A percentile compares a stretch with the other conserved stretches of the same genome.
Evolutionary conservation across 2,113 vertebrate species (phyloP).

Genomic region (Thalassarche chlororhynchos): DNA sequence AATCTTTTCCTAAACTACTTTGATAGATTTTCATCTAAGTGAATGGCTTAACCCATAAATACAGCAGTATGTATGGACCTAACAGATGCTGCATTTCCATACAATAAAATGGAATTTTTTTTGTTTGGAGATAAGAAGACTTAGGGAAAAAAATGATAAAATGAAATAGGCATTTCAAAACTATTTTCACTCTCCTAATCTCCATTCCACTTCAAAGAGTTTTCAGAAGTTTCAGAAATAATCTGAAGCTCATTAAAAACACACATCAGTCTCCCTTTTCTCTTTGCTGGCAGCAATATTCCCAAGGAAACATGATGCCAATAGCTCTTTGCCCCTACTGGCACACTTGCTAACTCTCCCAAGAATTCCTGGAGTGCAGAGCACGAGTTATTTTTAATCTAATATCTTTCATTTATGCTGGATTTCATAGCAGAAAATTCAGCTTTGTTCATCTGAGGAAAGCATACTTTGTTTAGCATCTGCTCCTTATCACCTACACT

Average conservation of each 20-base stretch:
- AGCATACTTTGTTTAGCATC: neutral
- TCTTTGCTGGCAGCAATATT: neutral
- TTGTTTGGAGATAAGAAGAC: neutral
- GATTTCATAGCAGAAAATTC: constrained; percentile 4
- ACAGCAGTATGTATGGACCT: neutral
- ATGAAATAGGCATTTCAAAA: neutral
- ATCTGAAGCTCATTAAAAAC: constrained; percentile 43
- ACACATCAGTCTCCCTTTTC: neutral
- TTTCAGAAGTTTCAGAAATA: constrained; percentile 38
- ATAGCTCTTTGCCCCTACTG: neutral
- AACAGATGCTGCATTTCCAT: neutral
- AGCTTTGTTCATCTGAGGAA: neutral
- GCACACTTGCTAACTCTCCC: neutral
- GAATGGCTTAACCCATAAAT: neutral
- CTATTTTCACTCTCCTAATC: neutral
- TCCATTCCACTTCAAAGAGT: constrained; percentile 15
- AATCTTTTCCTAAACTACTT: neutral
- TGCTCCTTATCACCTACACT: neutral
- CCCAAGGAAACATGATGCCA: neutral
- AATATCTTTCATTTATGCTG: neutral
- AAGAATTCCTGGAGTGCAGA: neutral
- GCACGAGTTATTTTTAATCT: neutral
- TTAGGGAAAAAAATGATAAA: neutral
- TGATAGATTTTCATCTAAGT: neutral
- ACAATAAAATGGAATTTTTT: neutral